Conservation (phyloP, 2,797 vertebrate genomes). For the Leptatherina wallacei region DNA sequence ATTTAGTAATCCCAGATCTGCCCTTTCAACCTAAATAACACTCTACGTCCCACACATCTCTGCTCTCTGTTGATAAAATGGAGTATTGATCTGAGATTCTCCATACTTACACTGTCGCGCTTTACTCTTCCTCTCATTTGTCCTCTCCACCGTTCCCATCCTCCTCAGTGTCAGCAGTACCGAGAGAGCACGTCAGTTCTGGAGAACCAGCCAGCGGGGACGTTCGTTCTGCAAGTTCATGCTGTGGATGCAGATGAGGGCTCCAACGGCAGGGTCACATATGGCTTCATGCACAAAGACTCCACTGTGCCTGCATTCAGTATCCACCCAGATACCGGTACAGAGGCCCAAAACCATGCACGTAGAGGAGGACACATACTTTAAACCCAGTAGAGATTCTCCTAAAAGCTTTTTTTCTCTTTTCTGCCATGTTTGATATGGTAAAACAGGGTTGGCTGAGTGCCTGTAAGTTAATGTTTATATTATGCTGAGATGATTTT, state of each 20-base stretch:
- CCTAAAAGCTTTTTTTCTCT: neutral
- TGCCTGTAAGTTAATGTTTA: neutral
- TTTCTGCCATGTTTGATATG: neutral
- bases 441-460: neutral
- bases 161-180: constrained; percentile 88
- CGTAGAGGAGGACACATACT: neutral
- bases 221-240: constrained; percentile 90
- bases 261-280: constrained; percentile 89
- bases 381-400: neutral
- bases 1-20: constrained; percentile 11
- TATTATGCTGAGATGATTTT: neutral
- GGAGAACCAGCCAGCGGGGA: constrained; percentile 90
- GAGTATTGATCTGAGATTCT: constrained; percentile 22
- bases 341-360: constrained; percentile 1
- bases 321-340: constrained; percentile 91
- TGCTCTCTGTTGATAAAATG: constrained; percentile 9
- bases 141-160: constrained; percentile 22
- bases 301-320: constrained; percentile 88
- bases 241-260: constrained; percentile 91
- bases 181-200: constrained; percentile 86
- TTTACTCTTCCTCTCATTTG: constrained; percentile 27
- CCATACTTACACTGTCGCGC: neutral
- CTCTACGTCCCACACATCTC: constrained; percentile 23
- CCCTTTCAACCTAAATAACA: constrained; percentile 27
- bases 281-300: constrained; percentile 92